phyloP scores from a whole-genome alignment of 2,113 vertebrate genomes.

The Mustela lutreola region DNA sequence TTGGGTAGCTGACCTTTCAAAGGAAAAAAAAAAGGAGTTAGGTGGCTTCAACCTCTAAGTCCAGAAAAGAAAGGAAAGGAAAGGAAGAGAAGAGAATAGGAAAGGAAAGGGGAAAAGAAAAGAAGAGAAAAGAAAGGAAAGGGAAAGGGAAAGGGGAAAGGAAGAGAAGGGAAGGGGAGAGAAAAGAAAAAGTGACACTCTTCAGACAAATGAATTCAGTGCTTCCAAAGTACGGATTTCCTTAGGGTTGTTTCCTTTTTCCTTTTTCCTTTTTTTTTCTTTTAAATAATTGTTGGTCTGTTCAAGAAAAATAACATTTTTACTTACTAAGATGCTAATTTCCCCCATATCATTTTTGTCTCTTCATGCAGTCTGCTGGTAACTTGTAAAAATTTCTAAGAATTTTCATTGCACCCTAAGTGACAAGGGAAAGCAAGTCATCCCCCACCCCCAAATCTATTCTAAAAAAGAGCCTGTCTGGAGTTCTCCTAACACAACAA shows the following conservation, averaged over 20 bases:
- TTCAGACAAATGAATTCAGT: conserved; percentile 59
- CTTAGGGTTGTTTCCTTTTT: conserved; percentile 28
- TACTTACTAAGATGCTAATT: conserved; percentile 43
- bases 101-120: background rate
- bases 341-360: background rate
- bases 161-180: background rate
- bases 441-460: conserved; percentile 44
- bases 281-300: background rate
- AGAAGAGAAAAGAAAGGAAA: fast-evolving
- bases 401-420: conserved; percentile 71
- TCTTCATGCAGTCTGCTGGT: conserved; percentile 56
- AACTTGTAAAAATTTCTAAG: conserved; percentile 63
- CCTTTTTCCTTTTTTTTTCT: background rate
- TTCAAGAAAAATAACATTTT: conserved; percentile 38
- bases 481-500: conserved; percentile 83
- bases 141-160: background rate
- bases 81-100: fast-evolving
- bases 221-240: conserved; percentile 74
- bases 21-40: background rate
- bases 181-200: background rate
- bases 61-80: background rate
- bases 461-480: conserved; percentile 80
- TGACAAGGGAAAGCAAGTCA: conserved; percentile 39
- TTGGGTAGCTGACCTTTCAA: conserved; percentile 69
- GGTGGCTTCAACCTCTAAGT: background rate